These are phyloP conservation scores for Gnathochromis pfefferi DNA, from an alignment of 2,113 vertebrate species.

Conservation along the genomic window DNA sequence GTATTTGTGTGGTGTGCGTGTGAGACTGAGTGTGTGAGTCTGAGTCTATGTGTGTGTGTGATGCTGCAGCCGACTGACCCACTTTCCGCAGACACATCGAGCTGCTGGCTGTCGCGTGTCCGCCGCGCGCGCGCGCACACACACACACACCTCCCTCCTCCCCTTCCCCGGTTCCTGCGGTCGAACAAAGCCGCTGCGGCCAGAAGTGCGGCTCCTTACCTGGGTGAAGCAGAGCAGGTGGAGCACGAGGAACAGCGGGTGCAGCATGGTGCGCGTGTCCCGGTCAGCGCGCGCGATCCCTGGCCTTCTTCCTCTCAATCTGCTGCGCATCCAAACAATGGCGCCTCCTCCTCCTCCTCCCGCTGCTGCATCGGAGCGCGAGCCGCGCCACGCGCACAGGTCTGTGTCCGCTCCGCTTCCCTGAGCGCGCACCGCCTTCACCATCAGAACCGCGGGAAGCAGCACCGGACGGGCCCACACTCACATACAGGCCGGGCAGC, in stretches of 20 bases:
- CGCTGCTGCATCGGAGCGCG: constrained; percentile 55
- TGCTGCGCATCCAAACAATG: constrained; percentile 71
- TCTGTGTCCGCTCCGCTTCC: not conserved
- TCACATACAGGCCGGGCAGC: not conserved
- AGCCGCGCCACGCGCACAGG: not conserved
- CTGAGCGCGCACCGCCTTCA: not conserved
- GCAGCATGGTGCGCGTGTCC: constrained; percentile 24
- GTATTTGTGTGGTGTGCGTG: not conserved
- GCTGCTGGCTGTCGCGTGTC: constrained; percentile 13
- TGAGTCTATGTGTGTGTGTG: not conserved
- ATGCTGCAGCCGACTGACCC: constrained; percentile 63
- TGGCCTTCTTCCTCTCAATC: constrained; percentile 16
- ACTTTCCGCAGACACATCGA: constrained; percentile 56
- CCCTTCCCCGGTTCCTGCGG: not conserved
- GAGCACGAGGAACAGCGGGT: constrained; percentile 6
- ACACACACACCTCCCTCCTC: not conserved
- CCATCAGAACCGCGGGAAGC: not conserved
- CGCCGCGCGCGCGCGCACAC: not conserved
- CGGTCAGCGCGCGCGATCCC: not conserved
- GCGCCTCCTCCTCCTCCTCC: constrained; percentile 31
- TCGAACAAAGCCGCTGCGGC: not conserved
- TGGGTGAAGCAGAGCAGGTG: constrained; percentile 35
- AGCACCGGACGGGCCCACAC: not conserved
- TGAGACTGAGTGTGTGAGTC: not conserved
- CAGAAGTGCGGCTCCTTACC: constrained; percentile 38